Conservation (phyloP, 2,113 vertebrate species). For the Madoqua kirkii region DNA sequence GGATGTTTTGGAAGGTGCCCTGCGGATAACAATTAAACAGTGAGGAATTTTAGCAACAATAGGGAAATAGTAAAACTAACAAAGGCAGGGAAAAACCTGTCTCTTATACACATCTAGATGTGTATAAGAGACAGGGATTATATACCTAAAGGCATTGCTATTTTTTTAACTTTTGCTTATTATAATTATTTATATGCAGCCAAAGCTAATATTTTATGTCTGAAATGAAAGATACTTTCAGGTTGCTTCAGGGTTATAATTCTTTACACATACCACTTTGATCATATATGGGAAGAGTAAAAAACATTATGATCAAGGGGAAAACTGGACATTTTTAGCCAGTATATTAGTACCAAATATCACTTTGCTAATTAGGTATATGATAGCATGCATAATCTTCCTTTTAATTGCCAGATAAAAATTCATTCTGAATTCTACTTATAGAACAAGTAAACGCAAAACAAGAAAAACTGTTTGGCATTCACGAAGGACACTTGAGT, state of each 20-base stretch:
- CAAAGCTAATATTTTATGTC: neutral
- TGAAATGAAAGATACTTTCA: neutral
- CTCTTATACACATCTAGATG: no score
- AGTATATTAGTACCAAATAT: neutral
- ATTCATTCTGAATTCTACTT: neutral
- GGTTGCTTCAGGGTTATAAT: neutral
- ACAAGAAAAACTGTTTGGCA: neutral
- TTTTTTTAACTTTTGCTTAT: neutral
- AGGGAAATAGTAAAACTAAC: no score
- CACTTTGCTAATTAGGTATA: neutral
- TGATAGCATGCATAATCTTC: neutral
- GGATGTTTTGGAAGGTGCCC: no score
- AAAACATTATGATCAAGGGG: neutral
- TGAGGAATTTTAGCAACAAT: no score
- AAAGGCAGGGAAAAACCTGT: no score
- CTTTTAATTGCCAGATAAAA: neutral
- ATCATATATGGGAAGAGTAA: neutral
- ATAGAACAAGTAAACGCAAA: neutral
- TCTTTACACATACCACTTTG: neutral
- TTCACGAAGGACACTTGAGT: neutral
- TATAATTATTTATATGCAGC: neutral
- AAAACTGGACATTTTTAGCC: neutral
- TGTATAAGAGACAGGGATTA: no score
- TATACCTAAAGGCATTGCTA: neutral
- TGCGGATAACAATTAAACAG: no score